These are phyloP conservation scores for Euwallacea similis DNA, from an alignment of 1,140 invertebrate genomes.

Conservation along the genomic window DNA sequence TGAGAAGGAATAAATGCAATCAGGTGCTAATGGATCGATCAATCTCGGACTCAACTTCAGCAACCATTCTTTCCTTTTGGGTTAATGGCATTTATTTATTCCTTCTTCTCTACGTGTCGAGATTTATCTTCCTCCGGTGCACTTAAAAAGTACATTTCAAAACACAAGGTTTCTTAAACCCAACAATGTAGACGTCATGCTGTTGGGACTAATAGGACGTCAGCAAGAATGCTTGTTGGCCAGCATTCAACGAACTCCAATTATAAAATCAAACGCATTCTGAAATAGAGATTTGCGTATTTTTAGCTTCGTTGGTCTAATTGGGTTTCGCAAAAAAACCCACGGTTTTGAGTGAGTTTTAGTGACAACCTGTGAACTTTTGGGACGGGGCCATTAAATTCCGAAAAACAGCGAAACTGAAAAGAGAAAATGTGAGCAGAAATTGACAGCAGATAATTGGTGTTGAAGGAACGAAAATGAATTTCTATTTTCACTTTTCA, in stretches of 20 bases:
- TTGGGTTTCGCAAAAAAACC: background rate
- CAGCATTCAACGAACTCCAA: slow-evolving; percentile 8
- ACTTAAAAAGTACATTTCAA: background rate
- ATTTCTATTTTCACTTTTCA: too few relatives aligned
- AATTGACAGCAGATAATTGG: too few relatives aligned
- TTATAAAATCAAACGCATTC: slow-evolving; percentile 6
- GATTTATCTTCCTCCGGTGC: background rate
- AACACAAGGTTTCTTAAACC: background rate
- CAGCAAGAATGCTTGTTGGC: background rate
- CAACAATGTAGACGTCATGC: background rate
- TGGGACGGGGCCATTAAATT: too few relatives aligned
- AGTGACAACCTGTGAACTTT: slow-evolving; percentile 8
- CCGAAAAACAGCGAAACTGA: too few relatives aligned
- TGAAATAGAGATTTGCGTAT: slow-evolving; percentile 10
- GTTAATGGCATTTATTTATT: slow-evolving; percentile 31
- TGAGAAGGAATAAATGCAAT: slow-evolving; percentile 19
- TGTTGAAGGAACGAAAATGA: too few relatives aligned
- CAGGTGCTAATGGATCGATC: slow-evolving; percentile 33
- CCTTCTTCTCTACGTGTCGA: slow-evolving; percentile 11
- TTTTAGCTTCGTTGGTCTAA: background rate
- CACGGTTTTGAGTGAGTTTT: background rate
- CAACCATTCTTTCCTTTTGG: slow-evolving; percentile 21
- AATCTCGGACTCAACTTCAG: slow-evolving; percentile 7
- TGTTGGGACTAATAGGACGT: background rate
- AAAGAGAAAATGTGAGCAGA: too few relatives aligned